Conservation (phyloP, 1,140 invertebrate genomes). For the Trichogramma pretiosum region DNA sequence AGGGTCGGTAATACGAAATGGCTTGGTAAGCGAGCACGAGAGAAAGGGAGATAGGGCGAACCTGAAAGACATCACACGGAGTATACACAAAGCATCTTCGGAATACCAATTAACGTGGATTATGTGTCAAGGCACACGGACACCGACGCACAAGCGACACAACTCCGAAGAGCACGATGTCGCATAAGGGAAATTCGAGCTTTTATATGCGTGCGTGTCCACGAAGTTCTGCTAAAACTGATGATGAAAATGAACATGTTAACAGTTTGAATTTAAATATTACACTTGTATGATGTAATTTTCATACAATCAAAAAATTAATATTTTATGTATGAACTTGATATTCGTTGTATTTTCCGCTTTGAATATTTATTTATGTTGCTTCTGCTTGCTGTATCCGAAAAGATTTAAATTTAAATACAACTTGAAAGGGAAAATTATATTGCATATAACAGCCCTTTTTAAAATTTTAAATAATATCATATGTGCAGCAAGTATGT, state of each 20-base stretch:
- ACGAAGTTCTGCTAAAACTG: neutral
- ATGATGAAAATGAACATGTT: too few relatives aligned
- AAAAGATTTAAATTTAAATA: too few relatives aligned
- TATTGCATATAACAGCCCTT: too few relatives aligned
- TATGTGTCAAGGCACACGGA: constrained; percentile 4
- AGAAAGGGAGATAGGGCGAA: too few relatives aligned
- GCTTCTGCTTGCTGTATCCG: too few relatives aligned
- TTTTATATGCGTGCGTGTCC: neutral
- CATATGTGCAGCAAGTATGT: too few relatives aligned
- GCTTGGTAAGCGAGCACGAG: too few relatives aligned
- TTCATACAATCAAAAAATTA: neutral
- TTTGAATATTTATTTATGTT: too few relatives aligned
- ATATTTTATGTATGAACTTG: neutral
- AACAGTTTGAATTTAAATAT: too few relatives aligned
- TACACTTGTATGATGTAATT: too few relatives aligned
- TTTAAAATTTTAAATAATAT: too few relatives aligned
- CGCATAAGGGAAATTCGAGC: constrained; percentile 10
- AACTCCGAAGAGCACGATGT: neutral
- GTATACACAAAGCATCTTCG: constrained; percentile 18
- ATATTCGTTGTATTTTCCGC: neutral
- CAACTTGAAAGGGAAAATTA: too few relatives aligned
- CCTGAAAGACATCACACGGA: neutral
- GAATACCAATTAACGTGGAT: constrained; percentile 20
- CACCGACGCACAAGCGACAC: neutral
- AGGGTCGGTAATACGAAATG: neutral